These are phyloP conservation scores for Champsocephalus gunnari DNA, from an alignment of 2,797 vertebrate species.

Conservation along the genomic window DNA sequence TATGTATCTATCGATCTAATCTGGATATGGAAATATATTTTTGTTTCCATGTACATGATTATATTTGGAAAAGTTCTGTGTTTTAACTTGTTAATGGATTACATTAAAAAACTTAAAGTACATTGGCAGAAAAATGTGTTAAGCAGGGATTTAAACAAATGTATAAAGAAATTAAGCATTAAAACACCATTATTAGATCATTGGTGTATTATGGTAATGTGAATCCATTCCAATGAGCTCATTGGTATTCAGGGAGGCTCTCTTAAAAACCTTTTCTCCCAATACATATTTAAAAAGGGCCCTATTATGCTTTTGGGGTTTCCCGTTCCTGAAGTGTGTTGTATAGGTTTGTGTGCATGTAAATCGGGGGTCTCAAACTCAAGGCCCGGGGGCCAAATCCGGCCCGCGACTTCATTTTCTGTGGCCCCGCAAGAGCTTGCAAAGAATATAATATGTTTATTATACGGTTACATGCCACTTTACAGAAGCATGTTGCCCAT, in stretches of 20 bases:
- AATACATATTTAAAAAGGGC: not conserved
- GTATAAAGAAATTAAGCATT: slow-evolving; percentile 15
- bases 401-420: too few species aligned
- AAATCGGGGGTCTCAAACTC: too few species aligned
- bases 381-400: too few species aligned
- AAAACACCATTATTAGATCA: slow-evolving; percentile 7
- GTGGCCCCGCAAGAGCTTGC: too few species aligned
- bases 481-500: too few species aligned
- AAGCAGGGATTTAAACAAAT: slow-evolving; percentile 5
- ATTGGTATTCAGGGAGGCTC: not conserved
- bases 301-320: too few species aligned
- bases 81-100: slow-evolving; percentile 4
- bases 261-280: not conserved
- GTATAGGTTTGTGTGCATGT: too few species aligned
- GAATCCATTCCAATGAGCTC: slow-evolving; percentile 2
- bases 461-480: too few species aligned
- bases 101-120: not conserved
- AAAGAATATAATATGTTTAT: too few species aligned
- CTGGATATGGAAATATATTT: not conserved
- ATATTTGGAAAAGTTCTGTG: not conserved
- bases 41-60: not conserved
- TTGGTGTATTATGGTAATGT: slow-evolving; percentile 14
- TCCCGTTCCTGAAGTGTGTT: too few species aligned
- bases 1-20: not conserved
- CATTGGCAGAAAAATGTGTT: not conserved